These are phyloP conservation scores for Myotis davidii DNA, from an alignment of 2,113 vertebrate species.

Conservation along the genomic window DNA sequence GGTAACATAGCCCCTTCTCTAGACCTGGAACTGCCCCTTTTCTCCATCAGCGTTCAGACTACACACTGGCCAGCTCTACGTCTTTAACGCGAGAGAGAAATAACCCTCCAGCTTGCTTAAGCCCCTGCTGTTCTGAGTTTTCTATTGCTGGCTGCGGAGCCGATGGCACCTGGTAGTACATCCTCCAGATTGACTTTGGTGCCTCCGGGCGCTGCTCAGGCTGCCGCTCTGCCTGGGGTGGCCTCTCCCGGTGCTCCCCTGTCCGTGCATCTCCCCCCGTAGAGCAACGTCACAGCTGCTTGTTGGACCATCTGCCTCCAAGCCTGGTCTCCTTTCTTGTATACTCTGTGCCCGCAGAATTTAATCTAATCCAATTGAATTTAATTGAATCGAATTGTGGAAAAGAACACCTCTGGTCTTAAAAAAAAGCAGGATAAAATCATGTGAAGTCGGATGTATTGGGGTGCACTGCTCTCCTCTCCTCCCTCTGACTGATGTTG, in stretches of 20 bases:
- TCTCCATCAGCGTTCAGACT: not conserved
- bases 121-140: constrained; percentile 44
- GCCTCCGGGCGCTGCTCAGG: constrained; percentile 29
- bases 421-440: not conserved
- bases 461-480: not conserved
- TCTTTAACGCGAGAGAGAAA: not conserved
- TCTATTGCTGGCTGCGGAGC: constrained; percentile 37
- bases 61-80: not conserved
- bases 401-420: not conserved
- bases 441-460: not conserved
- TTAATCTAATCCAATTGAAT: not conserved
- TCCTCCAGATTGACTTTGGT: constrained; percentile 69
- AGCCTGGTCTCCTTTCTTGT: not conserved
- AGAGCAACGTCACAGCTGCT: not conserved
- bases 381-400: not conserved
- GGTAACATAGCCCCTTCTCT: not conserved
- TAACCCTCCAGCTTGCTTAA: not conserved
- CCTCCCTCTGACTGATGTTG: not conserved
- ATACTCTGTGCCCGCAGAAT: not conserved
- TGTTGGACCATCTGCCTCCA: not conserved
- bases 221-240: constrained; percentile 1
- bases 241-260: not conserved
- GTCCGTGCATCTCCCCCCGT: fast-evolving
- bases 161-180: not conserved
- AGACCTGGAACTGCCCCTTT: not conserved